Base-by-base conservation (phyloP, 2,888 invertebrate species). In the Hypena proboscidalis region DNA sequence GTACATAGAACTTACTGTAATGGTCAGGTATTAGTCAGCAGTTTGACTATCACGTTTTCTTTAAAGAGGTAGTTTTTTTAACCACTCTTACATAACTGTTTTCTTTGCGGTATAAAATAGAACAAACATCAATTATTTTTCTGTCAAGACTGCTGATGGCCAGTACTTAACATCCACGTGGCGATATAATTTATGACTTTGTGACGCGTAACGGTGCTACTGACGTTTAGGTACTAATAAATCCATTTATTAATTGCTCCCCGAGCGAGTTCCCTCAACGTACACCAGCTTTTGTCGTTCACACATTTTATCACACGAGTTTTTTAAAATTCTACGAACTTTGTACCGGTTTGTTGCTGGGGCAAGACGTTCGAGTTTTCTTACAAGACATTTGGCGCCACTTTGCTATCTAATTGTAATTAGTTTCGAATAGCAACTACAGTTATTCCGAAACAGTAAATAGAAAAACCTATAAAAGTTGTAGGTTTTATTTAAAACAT, bases 121-220 rank as follows among this genome's bases (percentile, higher is more conserved):
- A 9, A 9, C 14, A 15, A 15, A 8, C n/a, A 29, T 17, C 29
- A 29, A 29, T 29, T 29, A 29, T 15, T 15, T 29, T 15, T 3
- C 7, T 41, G 45, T 35, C 29, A 58, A 15, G 14, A 35, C 20
- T 3, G 9, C 5, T 27, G 15, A 42, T 41, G 30, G 29, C 15
- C 23, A n/a, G n/a, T 14, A 33, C 17, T 29, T 35, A 36, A 5
- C 23, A 26, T 35, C 29, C 43, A 48, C 48, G 26, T 40, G 59
- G 11, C 6, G 6, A 22, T 14, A 31, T 33, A 26, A 31, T 22
- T 7, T 29, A 32, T 35, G 35, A n/a, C 20, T 32, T 30, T 15
- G 5, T 17, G 26, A 27, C 9, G 4, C 4, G 1, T 15, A 29
- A 29, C 9, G 8, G 3, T 2, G 9, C 29, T 8, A 4, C 39